A percentile compares a stretch with the other conserved stretches of the same genome.
These are phyloP conservation scores for Crocidura indochinensis DNA, from an alignment of 2,797 vertebrate genomes.

Conservation along the genomic window DNA sequence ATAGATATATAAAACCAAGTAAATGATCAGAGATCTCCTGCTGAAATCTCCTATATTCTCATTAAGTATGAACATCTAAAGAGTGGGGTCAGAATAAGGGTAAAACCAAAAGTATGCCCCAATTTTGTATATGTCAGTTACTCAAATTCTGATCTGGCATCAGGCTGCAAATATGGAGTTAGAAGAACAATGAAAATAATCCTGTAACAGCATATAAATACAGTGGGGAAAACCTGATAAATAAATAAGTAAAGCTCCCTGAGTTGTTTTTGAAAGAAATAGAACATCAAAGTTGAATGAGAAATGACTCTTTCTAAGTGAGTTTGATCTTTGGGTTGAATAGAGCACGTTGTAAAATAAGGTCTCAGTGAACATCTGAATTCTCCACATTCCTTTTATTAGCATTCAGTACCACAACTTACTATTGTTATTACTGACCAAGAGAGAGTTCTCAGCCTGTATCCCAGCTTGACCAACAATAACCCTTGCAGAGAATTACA, in stretches of 20 bases:
- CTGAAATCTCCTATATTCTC: slow-evolving; percentile 25
- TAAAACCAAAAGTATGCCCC: neutral
- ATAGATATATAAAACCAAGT: neutral
- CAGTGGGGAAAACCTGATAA: neutral
- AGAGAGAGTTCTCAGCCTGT: neutral
- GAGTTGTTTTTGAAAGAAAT: slow-evolving; percentile 38
- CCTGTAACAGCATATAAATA: slow-evolving; percentile 54
- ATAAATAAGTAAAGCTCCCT: neutral
- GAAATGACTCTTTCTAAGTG: slow-evolving; percentile 43
- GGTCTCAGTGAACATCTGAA: neutral
- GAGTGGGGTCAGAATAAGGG: neutral
- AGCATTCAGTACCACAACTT: neutral
- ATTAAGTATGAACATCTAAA: slow-evolving; percentile 21
- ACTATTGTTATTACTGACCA: neutral
- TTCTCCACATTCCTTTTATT: neutral
- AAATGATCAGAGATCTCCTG: slow-evolving; percentile 33
- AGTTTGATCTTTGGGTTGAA: slow-evolving; percentile 30
- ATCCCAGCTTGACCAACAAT: neutral
- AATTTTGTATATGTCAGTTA: neutral
- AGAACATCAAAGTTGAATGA: neutral
- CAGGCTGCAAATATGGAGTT: slow-evolving; percentile 40
- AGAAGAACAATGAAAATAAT: slow-evolving; percentile 25
- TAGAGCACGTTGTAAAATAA: neutral
- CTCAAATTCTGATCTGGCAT: slow-evolving; percentile 33
- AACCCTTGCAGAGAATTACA: slow-evolving; percentile 11